Base-by-base conservation (phyloP, 2,113 vertebrate genomes). In the Plestiodon gilberti region DNA sequence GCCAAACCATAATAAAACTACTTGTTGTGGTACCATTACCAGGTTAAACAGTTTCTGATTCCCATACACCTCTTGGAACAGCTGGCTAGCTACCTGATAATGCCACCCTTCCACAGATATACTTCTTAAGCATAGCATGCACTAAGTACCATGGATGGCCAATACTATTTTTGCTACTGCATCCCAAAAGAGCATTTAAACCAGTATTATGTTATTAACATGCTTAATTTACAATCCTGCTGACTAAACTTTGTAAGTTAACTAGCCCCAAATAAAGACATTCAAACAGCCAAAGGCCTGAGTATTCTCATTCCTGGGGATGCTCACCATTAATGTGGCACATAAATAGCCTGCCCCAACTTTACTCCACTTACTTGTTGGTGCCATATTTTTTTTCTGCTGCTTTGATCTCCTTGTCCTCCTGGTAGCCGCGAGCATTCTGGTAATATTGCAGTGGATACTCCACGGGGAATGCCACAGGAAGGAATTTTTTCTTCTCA, bases 321-420 rank as follows among this genome's bases (percentile, higher is more conserved):
- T n/a, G n/a, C 11, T 77, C 6, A 40, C 0, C n/a, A 0, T 2
- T 3, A 18, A 38, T 14, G 59, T 11, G 33, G 5, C 35, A 13
- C 25, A 62, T 61, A n/a, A 59, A 55, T 62, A 43, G 6, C 10
- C n/a, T 33, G 10, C 35, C 4, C 22, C 17, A 18, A 8, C 23
- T 55, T 69, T 14, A 0, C 0, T 18, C 1, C 20, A 86, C 96
- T 92, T 78, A 97, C 97, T 93, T 98, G 95, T 99, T 99, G 28
- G 94, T 97, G 13, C 98, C 97, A 0, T 98, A 99, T 87, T 94
- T 97, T 88, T 98, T 99, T 93, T 99, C 98, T 0, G 98, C 98
- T 0, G 95, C 97, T 20, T 96, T 95, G 15, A 99, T 96, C 1
- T 99, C 98, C 0, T 90, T 69, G 78, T 99, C 98, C 81, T 99